Base-by-base conservation (phyloP, 2,888 invertebrate genomes). In the Odontomyia ornata region DNA sequence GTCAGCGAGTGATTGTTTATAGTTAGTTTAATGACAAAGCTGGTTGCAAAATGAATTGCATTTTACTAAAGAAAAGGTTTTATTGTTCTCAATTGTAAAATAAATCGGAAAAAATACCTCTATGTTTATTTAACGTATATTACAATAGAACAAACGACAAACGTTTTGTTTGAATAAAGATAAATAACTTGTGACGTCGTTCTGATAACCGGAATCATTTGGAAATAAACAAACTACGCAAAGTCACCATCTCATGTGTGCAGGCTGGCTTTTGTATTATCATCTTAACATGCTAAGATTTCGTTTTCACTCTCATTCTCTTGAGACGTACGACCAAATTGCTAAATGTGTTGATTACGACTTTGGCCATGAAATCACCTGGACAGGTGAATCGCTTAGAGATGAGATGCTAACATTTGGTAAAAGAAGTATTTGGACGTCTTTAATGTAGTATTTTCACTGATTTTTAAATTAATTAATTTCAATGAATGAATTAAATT, bases 281-380 rank as follows among this genome's bases (percentile, higher is more conserved):
- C 69, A 69, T 69, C 46, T 43, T 13, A 64, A 64, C n/a, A n/a
- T n/a, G 7, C 43, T 23, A 69, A 69, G 27, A 60, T 23, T 60
- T 60, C 57, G 57, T 57, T 73, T 73, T 28, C 36, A 60, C 73
- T 73, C 73, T 73, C 60, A 36, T 52, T 73, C 73, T 60, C 21
- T 18, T 21, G 28, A 69, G 21, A 69, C 25, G 27, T 69, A 15
- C 23, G 47, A 36, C 46, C 18, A 15, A 69, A 1, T 47, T 11
- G 27, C 23, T 28, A 25, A n/a, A 47, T 21, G 27, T 15, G 30
- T 46, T 15, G 2, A 47, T 18, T 13, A 56, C 72, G 28, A 52
- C 60, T 57, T 73, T 60, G 57, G 43, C 73, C 73, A 23, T 73
- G 73, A 73, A 73, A 36, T 73, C 73, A 73, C 73, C 73, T 73